phyloP scores from a whole-genome alignment of 2,888 invertebrate species.

The Strigamia maritima region DNA sequence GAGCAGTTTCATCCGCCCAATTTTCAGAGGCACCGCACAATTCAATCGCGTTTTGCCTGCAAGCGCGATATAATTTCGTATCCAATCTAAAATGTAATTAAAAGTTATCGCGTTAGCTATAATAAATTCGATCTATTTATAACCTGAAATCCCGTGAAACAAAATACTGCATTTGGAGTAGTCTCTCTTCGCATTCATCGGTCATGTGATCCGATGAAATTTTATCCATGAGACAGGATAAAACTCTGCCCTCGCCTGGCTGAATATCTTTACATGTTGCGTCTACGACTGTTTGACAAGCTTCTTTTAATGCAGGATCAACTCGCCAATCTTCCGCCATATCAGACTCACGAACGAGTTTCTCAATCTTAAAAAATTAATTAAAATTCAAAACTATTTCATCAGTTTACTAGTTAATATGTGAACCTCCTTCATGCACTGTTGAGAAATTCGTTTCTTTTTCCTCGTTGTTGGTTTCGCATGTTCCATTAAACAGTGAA shows the following conservation, averaged over 20 bases:
- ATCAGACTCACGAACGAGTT: constrained; percentile 79
- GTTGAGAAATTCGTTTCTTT: constrained; percentile 64
- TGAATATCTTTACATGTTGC: constrained; percentile 65
- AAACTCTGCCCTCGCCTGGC: constrained; percentile 59
- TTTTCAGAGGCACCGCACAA: constrained; percentile 74
- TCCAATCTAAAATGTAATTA: constrained; percentile 62
- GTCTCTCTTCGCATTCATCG: constrained; percentile 80
- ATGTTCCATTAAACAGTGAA: constrained; percentile 93
- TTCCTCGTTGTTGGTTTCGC: constrained; percentile 58
- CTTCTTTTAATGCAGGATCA: constrained; percentile 81
- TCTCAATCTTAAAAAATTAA: constrained; percentile 62
- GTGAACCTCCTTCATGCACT: constrained; percentile 70
- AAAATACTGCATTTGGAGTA: constrained; percentile 96
- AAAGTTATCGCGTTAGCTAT: background rate
- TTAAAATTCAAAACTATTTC: constrained; percentile 34
- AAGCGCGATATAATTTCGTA: constrained; percentile 80
- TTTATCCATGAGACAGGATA: constrained; percentile 92
- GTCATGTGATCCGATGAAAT: constrained; percentile 80
- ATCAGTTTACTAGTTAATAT: background rate
- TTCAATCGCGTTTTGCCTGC: constrained; percentile 78
- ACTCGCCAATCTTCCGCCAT: constrained; percentile 94
- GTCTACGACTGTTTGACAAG: constrained; percentile 81
- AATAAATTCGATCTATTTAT: background rate
- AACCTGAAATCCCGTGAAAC: constrained; percentile 84
- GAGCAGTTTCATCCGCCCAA: constrained; percentile 68